phyloP scores from a whole-genome alignment of 2,888 invertebrate species.

The Xylophagus ater region DNA sequence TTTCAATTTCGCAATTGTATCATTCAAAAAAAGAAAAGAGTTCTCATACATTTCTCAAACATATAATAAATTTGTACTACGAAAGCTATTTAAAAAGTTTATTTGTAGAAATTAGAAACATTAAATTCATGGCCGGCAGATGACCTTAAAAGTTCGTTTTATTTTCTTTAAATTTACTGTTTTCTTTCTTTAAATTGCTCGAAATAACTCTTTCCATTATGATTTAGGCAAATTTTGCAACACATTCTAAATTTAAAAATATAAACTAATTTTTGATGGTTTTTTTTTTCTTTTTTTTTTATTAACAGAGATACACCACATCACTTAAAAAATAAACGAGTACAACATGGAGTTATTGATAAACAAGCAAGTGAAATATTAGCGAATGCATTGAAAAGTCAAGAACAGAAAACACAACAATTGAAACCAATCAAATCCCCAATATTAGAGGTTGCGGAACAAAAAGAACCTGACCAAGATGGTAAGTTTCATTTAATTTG shows the following conservation, averaged over 20 bases:
- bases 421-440: constrained; percentile 30
- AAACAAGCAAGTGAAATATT: constrained; percentile 59
- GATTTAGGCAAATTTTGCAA: too few relatives aligned
- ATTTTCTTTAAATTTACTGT: too few relatives aligned
- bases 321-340: constrained; percentile 96
- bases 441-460: constrained; percentile 24
- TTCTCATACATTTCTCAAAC: too few relatives aligned
- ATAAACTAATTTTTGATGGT: background rate
- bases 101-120: too few relatives aligned
- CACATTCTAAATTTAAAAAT: background rate
- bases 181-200: too few relatives aligned
- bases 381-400: constrained; percentile 33
- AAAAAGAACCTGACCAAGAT: constrained; percentile 23
- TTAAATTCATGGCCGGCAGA: too few relatives aligned
- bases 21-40: too few relatives aligned
- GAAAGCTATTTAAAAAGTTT: too few relatives aligned
- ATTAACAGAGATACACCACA: constrained; percentile 96
- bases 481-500: constrained; percentile 3
- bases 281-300: constrained; percentile 41
- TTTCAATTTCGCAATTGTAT: too few relatives aligned
- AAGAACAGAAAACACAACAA: constrained; percentile 27
- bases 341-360: constrained; percentile 52
- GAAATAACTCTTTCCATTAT: too few relatives aligned
- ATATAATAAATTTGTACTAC: too few relatives aligned
- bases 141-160: too few relatives aligned